Conservation (phyloP, 35 echinoderm and acorn worm species). For the Diadema setosum region DNA sequence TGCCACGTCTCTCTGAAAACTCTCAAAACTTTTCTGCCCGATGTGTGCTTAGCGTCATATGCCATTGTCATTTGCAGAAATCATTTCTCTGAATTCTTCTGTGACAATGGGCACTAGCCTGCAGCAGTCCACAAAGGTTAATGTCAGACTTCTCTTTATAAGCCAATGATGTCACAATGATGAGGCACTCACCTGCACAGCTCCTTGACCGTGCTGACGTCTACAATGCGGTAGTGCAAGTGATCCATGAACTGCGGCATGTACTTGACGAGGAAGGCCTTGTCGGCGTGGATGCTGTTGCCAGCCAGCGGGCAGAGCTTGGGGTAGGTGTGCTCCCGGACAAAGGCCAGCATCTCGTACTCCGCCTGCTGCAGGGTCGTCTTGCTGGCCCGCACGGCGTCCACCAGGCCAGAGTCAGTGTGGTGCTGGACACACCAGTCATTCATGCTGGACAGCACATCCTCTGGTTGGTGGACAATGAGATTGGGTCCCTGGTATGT, state of each 20-base stretch:
- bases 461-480: conserved; percentile 88
- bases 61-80: too few relatives aligned
- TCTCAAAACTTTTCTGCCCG: too few relatives aligned
- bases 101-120: too few relatives aligned
- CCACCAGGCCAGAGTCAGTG: conserved; percentile 72
- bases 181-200: conserved; percentile 77
- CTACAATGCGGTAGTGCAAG: conserved; percentile 91
- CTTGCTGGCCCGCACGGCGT: conserved; percentile 79
- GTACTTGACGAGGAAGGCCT: conserved; percentile 93
- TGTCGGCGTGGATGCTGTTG: conserved; percentile 84
- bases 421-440: conserved; percentile 92
- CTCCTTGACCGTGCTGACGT: conserved; percentile 96
- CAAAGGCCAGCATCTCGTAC: conserved; percentile 88
- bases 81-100: too few relatives aligned
- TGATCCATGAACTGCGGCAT: conserved; percentile 89
- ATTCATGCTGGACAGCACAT: conserved; percentile 78
- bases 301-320: conserved; percentile 84
- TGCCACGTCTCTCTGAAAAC: too few relatives aligned
- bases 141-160: too few relatives aligned
- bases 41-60: too few relatives aligned
- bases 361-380: conserved; percentile 77
- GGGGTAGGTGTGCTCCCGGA: conserved; percentile 77
- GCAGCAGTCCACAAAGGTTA: too few relatives aligned
- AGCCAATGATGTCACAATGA: too few relatives aligned
- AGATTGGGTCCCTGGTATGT: conserved; percentile 93